These are phyloP conservation scores for Atherinosoma microstoma DNA, from an alignment of 2,797 vertebrate species.

Conservation along the genomic window DNA sequence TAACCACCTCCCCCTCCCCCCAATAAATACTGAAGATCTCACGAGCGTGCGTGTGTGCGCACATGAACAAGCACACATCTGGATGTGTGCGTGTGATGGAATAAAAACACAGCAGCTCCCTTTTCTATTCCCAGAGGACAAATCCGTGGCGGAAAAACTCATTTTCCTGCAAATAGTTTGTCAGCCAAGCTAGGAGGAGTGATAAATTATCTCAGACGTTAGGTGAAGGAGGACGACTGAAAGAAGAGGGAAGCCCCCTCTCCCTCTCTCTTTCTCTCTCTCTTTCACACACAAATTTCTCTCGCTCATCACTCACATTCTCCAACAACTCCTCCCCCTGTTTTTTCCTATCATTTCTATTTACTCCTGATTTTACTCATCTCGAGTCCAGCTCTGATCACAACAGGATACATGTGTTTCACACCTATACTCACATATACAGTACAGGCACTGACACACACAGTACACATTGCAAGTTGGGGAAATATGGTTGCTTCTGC, in stretches of 20 bases:
- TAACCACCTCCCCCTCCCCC: constrained; percentile 82
- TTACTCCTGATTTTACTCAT: constrained; percentile 52
- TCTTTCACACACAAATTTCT: constrained; percentile 13
- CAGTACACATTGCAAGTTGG: constrained; percentile 52
- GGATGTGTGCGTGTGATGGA: constrained; percentile 67
- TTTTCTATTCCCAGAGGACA: constrained; percentile 92
- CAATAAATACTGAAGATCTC: constrained; percentile 89
- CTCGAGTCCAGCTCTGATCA: constrained; percentile 31
- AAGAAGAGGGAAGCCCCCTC: constrained; percentile 73
- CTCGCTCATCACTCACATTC: constrained; percentile 18
- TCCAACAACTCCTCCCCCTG: constrained; percentile 37
- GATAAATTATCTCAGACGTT: constrained; percentile 93
- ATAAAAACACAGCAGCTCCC: constrained; percentile 88
- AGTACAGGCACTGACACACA: constrained; percentile 14
- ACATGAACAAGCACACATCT: constrained; percentile 52
- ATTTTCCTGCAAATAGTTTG: constrained; percentile 98
- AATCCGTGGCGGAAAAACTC: constrained; percentile 93
- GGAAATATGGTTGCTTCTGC: constrained; percentile 77
- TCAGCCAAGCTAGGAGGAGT: constrained; percentile 93
- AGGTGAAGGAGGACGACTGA: constrained; percentile 82
- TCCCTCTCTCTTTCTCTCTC: constrained; percentile 57
- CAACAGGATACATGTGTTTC: constrained; percentile 29
- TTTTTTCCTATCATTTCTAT: constrained; percentile 45
- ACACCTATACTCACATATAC: constrained; percentile 4
- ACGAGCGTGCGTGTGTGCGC: constrained; percentile 40